Percentiles rank a stretch among this genome's conserved stretches.
These are phyloP conservation scores for Drosophila mimetica DNA, from an alignment of 2,888 invertebrate species.

Conservation along the genomic window DNA sequence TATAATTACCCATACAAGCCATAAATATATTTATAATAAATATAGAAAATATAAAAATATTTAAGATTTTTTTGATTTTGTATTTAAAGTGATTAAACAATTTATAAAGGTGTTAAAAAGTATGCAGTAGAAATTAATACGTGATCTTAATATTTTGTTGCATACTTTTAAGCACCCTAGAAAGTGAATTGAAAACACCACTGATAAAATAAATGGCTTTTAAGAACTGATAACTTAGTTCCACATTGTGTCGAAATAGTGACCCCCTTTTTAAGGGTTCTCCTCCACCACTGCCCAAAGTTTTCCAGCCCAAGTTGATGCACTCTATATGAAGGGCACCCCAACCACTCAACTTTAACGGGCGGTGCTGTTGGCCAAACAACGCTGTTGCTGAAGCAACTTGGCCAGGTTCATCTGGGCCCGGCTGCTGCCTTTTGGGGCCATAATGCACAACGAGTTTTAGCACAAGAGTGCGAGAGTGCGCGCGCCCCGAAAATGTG, in stretches of 20 bases:
- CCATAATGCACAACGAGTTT: slow-evolving; percentile 74
- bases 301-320: slow-evolving; percentile 31
- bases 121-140: background rate
- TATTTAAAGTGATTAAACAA: background rate
- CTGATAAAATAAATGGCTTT: too few relatives aligned
- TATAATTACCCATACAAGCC: background rate
- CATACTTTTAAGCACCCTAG: background rate
- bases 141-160: background rate
- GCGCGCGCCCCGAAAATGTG: slow-evolving; percentile 67
- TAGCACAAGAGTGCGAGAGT: slow-evolving; percentile 57
- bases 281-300: slow-evolving; percentile 38
- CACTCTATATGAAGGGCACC: slow-evolving; percentile 22
- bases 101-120: background rate
- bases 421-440: slow-evolving; percentile 39
- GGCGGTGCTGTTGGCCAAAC: slow-evolving; percentile 27
- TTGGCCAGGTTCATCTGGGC: slow-evolving; percentile 41
- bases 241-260: too few relatives aligned
- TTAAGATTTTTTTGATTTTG: background rate
- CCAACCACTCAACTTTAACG: slow-evolving; percentile 22
- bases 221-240: too few relatives aligned
- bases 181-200: background rate
- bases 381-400: slow-evolving; percentile 11
- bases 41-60: too few relatives aligned
- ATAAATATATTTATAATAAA: too few relatives aligned
- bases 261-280: background rate